A percentile compares a stretch with the other conserved stretches of the same genome.
These are phyloP conservation scores for Camponotus fellah DNA, from an alignment of 2,888 invertebrate species.

Conservation along the genomic window DNA sequence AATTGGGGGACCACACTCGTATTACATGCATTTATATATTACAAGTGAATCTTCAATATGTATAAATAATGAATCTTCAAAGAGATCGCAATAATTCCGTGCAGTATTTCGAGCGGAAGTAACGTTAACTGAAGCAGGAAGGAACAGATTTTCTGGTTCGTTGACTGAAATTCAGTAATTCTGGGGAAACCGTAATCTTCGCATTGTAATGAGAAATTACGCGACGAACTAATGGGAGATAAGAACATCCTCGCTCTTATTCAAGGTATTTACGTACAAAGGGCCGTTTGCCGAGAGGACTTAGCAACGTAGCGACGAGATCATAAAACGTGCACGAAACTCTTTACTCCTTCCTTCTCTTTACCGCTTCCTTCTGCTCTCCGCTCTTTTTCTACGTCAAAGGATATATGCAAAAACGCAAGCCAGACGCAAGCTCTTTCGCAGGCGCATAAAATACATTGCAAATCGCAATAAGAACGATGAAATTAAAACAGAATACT, in stretches of 20 bases:
- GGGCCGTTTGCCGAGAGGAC: slow-evolving; percentile 67
- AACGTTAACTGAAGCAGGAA: slow-evolving; percentile 3
- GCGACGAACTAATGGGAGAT: slow-evolving; percentile 50
- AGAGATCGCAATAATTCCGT: background rate
- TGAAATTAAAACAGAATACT: slow-evolving; percentile 7
- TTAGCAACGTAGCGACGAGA: slow-evolving; percentile 71
- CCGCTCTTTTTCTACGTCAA: slow-evolving; percentile 69
- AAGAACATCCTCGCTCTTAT: slow-evolving; percentile 61
- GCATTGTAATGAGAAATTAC: slow-evolving; percentile 51
- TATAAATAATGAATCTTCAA: slow-evolving; percentile 25
- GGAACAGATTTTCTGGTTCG: slow-evolving; percentile 10
- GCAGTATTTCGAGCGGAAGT: slow-evolving; percentile 30
- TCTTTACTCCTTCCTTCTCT: too few species aligned
- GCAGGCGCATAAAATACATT: slow-evolving; percentile 36
- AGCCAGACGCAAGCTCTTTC: slow-evolving; percentile 33
- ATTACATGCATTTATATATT: background rate
- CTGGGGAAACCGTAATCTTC: slow-evolving; percentile 46
- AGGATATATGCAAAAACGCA: slow-evolving; percentile 66
- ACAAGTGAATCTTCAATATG: background rate
- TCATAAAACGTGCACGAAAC: slow-evolving; percentile 72
- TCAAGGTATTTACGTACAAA: slow-evolving; percentile 68
- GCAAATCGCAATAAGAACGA: slow-evolving; percentile 40
- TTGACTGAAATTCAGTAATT: slow-evolving; percentile 38
- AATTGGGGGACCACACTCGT: background rate
- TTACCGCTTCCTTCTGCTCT: slow-evolving; percentile 56